A percentile compares a stretch with the other conserved stretches of the same genome.
phyloP scores from a whole-genome alignment of 2,113 vertebrate genomes.

The Zosterops hypoxanthus region DNA sequence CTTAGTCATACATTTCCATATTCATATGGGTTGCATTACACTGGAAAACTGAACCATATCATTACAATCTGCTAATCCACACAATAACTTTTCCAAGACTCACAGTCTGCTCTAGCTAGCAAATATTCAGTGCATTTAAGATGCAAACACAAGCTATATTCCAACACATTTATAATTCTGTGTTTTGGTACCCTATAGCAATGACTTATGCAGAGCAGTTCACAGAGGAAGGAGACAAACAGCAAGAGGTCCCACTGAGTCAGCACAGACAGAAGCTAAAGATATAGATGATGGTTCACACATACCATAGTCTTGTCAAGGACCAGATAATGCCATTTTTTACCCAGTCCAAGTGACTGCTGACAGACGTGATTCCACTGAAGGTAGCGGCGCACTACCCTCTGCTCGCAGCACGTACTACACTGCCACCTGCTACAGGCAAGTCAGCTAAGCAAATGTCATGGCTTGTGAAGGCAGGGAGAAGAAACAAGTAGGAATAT shows the following conservation, averaged over 20 bases:
- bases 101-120: background rate
- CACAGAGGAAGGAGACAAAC: background rate
- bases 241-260: background rate
- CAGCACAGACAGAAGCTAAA: background rate
- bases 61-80: constrained; percentile 1
- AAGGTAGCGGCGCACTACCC: background rate
- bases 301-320: background rate
- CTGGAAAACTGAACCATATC: background rate
- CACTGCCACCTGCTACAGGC: background rate
- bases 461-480: background rate
- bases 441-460: background rate
- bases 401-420: background rate
- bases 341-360: background rate
- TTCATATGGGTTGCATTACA: background rate
- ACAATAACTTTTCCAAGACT: background rate
- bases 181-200: background rate
- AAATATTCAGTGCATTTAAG: background rate
- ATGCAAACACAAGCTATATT: background rate
- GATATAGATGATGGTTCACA: background rate
- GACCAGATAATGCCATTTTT: background rate
- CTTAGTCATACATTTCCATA: constrained; percentile 17
- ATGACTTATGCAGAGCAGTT: background rate
- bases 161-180: background rate
- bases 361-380: background rate
- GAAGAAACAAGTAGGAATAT: background rate